A percentile compares a stretch with the other conserved stretches of the same genome.
These are phyloP conservation scores for Clinocottus analis DNA, from an alignment of 2,113 vertebrate species.

Conservation along the genomic window DNA sequence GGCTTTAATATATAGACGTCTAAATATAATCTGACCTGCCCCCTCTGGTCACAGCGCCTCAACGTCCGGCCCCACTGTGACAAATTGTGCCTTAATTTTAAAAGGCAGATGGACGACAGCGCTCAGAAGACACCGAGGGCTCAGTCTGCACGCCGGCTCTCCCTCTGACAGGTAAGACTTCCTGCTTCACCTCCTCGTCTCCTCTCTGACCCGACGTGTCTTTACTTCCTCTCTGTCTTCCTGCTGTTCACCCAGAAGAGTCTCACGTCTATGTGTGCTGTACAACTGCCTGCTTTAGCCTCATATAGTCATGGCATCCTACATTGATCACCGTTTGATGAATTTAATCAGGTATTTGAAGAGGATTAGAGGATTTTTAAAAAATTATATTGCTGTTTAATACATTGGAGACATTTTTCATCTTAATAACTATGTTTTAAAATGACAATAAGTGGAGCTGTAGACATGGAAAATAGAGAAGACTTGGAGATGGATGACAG, in stretches of 20 bases:
- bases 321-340: background rate
- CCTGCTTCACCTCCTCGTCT: background rate
- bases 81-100: conserved; percentile 35
- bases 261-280: background rate
- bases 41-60: conserved; percentile 36
- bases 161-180: conserved; percentile 24
- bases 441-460: too few relatives aligned
- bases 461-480: too few relatives aligned
- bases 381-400: too few relatives aligned
- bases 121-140: conserved; percentile 12
- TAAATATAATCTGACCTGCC: conserved; percentile 48
- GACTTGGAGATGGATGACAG: too few relatives aligned
- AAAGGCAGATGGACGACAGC: conserved; percentile 44
- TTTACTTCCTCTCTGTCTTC: background rate
- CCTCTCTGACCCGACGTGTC: background rate
- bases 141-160: conserved; percentile 5
- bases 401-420: too few relatives aligned
- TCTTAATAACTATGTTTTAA: too few relatives aligned
- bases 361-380: background rate
- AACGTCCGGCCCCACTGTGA: conserved; percentile 16
- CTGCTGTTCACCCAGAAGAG: background rate
- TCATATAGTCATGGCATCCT: background rate
- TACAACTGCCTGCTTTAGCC: background rate
- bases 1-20: conserved; percentile 51
- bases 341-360: background rate